A percentile compares a stretch with the other conserved stretches of the same genome.
Conservation (phyloP, 1,140 invertebrate genomes). For the Leptonema lineaticorne region DNA sequence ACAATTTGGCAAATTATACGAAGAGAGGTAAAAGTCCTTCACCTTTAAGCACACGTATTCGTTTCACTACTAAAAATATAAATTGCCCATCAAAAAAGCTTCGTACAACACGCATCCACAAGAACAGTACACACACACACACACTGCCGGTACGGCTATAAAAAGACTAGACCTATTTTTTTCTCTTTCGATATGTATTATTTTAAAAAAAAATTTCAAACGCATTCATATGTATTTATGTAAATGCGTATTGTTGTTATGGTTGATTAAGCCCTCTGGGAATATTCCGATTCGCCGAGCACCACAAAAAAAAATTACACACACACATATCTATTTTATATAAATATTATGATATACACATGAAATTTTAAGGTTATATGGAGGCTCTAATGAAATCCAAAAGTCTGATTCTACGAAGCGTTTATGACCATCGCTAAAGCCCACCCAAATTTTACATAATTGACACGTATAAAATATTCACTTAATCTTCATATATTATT, state of each 20-base stretch:
- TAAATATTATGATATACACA: background rate
- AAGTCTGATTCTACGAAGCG: constrained; percentile 25
- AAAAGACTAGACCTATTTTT: background rate
- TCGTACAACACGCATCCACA: constrained; percentile 4
- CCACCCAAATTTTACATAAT: constrained; percentile 29
- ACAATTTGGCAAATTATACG: constrained; percentile 38
- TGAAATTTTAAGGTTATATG: constrained; percentile 36
- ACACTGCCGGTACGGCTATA: background rate
- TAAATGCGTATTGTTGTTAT: constrained; percentile 6
- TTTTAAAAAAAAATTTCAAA: background rate
- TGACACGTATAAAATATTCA: constrained; percentile 30
- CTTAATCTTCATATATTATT: constrained; percentile 7
- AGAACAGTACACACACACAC: background rate
- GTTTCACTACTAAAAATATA: constrained; percentile 29
- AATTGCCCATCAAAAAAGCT: constrained; percentile 19
- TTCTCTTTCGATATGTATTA: background rate
- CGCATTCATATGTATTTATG: background rate
- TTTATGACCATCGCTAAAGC: background rate
- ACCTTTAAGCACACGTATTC: constrained; percentile 31
- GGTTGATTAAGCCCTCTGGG: constrained; percentile 19
- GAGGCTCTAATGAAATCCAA: constrained; percentile 30
- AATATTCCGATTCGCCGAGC: constrained; percentile 4
- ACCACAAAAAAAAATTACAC: constrained; percentile 15
- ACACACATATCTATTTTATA: background rate
- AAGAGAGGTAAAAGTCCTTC: constrained; percentile 33